Base-by-base conservation (phyloP, 2,888 invertebrate species). In the Drosophila quinaria region DNA sequence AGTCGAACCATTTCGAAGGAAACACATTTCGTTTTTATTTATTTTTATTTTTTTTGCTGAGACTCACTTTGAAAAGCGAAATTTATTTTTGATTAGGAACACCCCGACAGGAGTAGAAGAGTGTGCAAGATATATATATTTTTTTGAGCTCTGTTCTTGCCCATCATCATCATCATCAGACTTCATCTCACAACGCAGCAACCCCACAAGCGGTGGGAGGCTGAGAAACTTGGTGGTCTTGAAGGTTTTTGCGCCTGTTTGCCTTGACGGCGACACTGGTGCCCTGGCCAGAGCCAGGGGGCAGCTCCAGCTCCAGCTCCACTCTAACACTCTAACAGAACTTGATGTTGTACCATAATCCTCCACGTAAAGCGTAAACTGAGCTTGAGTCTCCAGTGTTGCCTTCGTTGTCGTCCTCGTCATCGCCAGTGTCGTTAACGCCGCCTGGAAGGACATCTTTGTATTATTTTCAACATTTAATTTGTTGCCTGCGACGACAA, bases 381-480 rank as follows among this genome's bases (percentile, higher is more conserved):
- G 90, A 85, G 84, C 76, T 69, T 60, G 66, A 63, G 69, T 82
- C 61, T 68, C 54, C 68, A 63, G 69, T 62, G 68, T 74, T 85
- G 44, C 13, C 63, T 37, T 10, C 58, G 51, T 33, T 33, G 47
- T 19, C 63, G 47, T n/a, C 58, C 46, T 33, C 39, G 41, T 19
- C 66, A 19, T 42, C 29, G 61, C 29, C 44, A 35, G 33, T 44
- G 55, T 64, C 64, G 64, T 64, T 64, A 77, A 70, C 78, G 66
- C 71, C 79, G 70, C 70, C 77, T 79, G 87, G 62, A 87, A 79
- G 87, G 81, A 87, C 83, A 87, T 90, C 90, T 86, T 87, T 87
- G 90, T 87, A 87, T 87, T 87, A 90, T 90, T 88, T 87, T 87
- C 86, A 80, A 71, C 86, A 87, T 87, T 87, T 87, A 90, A 87